Percentiles rank a stretch among this genome's conserved stretches.
These are phyloP conservation scores for Formica selysi DNA, from an alignment of 1,140 invertebrate species.

Conservation along the genomic window DNA sequence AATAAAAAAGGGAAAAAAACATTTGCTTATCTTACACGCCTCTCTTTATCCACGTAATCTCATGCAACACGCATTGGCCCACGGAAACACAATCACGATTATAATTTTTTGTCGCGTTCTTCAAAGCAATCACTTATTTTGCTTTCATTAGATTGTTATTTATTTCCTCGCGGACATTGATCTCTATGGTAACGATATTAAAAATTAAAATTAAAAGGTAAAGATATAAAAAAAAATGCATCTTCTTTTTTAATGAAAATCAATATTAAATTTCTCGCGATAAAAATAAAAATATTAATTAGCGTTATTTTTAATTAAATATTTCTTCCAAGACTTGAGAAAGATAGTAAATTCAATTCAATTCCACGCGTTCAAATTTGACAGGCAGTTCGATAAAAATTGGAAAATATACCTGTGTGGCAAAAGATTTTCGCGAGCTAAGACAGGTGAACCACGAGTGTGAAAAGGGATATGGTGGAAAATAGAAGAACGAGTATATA, in stretches of 20 bases:
- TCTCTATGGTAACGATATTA: neutral
- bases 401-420: neutral
- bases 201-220: neutral
- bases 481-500: conserved; percentile 36
- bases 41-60: conserved; percentile 78
- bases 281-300: neutral
- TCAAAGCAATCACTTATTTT: conserved; percentile 16
- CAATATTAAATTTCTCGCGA: neutral
- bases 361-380: neutral
- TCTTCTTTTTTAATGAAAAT: neutral
- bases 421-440: neutral
- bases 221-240: neutral
- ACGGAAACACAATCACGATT: conserved; percentile 57
- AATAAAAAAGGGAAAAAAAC: conserved; percentile 70
- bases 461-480: conserved; percentile 32
- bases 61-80: conserved; percentile 57
- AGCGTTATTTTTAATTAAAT: neutral
- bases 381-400: neutral
- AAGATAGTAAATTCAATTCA: neutral
- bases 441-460: conserved; percentile 1
- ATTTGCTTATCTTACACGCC: conserved; percentile 77
- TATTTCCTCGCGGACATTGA: neutral
- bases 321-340: neutral
- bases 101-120: conserved; percentile 62
- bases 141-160: conserved; percentile 15